Conservation (phyloP, 2,888 invertebrate species). For the Drepanosiphum platanoidis region DNA sequence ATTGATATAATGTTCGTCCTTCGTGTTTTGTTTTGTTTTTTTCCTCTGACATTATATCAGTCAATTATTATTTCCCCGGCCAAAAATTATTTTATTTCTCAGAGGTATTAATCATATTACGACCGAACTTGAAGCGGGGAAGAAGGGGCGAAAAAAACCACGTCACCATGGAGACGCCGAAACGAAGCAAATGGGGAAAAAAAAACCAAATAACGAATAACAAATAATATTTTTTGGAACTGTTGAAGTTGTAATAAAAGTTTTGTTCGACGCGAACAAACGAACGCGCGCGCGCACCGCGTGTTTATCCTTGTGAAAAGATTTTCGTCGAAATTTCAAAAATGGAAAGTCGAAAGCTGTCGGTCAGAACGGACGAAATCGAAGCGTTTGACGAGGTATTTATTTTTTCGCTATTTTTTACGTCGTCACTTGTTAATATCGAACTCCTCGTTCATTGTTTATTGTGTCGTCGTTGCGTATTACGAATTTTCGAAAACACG, state of each 20-base stretch:
- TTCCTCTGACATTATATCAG: background rate
- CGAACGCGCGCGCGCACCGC: too few species aligned
- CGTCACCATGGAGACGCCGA: slow-evolving; percentile 36
- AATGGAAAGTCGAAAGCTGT: slow-evolving; percentile 44
- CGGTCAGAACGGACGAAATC: slow-evolving; percentile 25
- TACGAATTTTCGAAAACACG: too few species aligned
- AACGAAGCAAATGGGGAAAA: background rate
- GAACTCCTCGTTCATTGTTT: too few species aligned
- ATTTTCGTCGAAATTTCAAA: background rate
- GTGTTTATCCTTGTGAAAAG: background rate
- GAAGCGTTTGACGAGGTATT: slow-evolving; percentile 49
- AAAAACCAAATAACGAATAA: background rate
- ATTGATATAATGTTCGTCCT: background rate
- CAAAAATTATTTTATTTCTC: slow-evolving; percentile 1
- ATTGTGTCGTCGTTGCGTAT: too few species aligned
- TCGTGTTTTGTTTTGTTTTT: background rate
- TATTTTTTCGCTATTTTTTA: background rate
- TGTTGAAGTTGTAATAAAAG: slow-evolving; percentile 13
- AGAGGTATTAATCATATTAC: slow-evolving; percentile 38
- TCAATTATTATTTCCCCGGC: slow-evolving; percentile 30
- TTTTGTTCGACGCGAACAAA: background rate
- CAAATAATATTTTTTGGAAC: slow-evolving; percentile 12
- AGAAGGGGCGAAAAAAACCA: slow-evolving; percentile 20
- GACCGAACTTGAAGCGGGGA: slow-evolving; percentile 5
- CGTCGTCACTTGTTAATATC: background rate